Evolutionary conservation across 2,797 vertebrate genomes (phyloP).

Genomic region (Otus scops): DNA sequence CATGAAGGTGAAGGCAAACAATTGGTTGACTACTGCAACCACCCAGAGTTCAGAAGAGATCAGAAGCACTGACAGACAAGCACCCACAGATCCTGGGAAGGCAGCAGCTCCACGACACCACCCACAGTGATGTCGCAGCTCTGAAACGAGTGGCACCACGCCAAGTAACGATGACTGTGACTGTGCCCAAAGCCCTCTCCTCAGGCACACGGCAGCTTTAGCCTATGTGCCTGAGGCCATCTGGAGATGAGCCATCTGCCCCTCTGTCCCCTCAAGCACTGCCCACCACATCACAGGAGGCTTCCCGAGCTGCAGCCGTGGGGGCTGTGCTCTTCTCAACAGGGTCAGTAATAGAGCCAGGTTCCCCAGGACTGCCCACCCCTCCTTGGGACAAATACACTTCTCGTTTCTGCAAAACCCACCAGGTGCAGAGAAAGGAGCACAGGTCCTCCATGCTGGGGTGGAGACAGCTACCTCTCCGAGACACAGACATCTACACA

Average conservation of each 20-base stretch:
- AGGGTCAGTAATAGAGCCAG: accelerated
- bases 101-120: not conserved
- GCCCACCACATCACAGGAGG: not conserved
- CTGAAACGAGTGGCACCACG: accelerated
- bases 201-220: accelerated
- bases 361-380: not conserved
- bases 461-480: not conserved
- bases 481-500: not conserved
- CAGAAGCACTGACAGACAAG: not conserved
- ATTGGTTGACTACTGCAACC: not conserved
- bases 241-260: not conserved
- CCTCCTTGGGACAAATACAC: not conserved
- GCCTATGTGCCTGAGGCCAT: not conserved
- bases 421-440: not conserved
- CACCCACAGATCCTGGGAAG: not conserved
- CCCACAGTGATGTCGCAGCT: not conserved
- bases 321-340: not conserved
- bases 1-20: not conserved
- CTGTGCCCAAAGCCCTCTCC: not conserved
- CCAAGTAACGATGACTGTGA: accelerated
- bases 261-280: not conserved
- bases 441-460: not conserved
- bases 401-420: not conserved
- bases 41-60: not conserved
- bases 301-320: accelerated